Evolutionary conservation across 2,888 invertebrate genomes (phyloP), one percentile per base, ranked within the genome.

Genomic region (Urechis unicinctus): DNA sequence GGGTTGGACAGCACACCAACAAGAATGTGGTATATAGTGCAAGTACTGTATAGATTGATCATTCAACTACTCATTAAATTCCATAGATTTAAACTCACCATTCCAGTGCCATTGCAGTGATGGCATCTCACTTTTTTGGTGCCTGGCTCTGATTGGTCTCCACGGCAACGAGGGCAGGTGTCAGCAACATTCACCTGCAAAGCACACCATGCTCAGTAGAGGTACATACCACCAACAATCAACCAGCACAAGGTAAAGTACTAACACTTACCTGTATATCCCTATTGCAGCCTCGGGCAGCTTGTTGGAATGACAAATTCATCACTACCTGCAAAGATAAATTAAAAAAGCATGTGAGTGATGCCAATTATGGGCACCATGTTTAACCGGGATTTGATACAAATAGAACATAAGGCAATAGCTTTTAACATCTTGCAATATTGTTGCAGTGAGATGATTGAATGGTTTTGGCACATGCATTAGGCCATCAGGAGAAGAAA

Each of bases 21-120:
- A n/a, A n/a, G n/a, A n/a, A n/a, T n/a, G n/a, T n/a, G n/a, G n/a
- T n/a, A n/a, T n/a, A n/a, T n/a, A n/a, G n/a, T n/a, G n/a, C n/a
- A n/a, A n/a, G n/a, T n/a, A n/a, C n/a, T n/a, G n/a, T n/a, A n/a
- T n/a, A n/a, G n/a, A n/a, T n/a, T n/a, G n/a, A 36, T 36, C 41
- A 36, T 13, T 36, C 9, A 36, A 36, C 13, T 36, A 13, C 9
- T 9, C 41, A 36, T 13, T 13, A 36, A 9, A 36, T 36, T 36
- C 13, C 9, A 9, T 13, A 13, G 9, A 13, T 36, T 36, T 9
- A 36, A 13, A 49, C 58, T 52, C 59, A 75, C 77, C 88, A 94
- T 92, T 55, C 98, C 98, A 2, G 91, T 89, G 6, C 98, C 98
- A 80, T 94, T 91, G 76, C 98, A 99, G 72, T 88, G 88, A 2